These are phyloP conservation scores for Solea senegalensis DNA, from an alignment of 2,113 vertebrate genomes.

Conservation along the genomic window DNA sequence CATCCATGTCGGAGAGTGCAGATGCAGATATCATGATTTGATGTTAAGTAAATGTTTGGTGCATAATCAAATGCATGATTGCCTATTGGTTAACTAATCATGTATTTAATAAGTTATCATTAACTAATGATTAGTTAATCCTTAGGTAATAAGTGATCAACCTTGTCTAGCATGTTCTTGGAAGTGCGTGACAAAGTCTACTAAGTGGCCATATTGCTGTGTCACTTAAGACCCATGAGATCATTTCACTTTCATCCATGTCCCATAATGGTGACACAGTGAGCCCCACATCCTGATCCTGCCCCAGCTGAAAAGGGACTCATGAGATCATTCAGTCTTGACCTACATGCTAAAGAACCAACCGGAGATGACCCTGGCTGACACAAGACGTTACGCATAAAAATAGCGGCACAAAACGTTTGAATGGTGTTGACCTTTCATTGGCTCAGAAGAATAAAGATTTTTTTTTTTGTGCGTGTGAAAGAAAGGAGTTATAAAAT, in stretches of 20 bases:
- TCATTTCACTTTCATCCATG: conserved; percentile 54
- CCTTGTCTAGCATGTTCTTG: neutral
- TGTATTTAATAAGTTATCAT: too few species aligned
- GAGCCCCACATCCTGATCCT: conserved; percentile 54
- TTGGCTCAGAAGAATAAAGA: conserved; percentile 4
- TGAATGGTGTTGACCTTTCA: conserved; percentile 17
- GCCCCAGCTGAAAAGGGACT: conserved; percentile 52
- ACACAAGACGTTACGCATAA: conserved; percentile 29
- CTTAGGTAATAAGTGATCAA: too few species aligned
- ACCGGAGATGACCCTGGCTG: conserved; percentile 14
- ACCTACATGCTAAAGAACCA: conserved; percentile 68
- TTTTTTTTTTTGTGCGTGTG: neutral
- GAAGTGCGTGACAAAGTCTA: conserved; percentile 39
- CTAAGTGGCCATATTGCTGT: conserved; percentile 53
- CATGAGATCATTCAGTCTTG: conserved; percentile 72
- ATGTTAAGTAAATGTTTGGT: too few species aligned
- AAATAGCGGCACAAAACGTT: conserved; percentile 4
- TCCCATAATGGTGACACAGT: conserved; percentile 63
- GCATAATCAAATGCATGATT: too few species aligned
- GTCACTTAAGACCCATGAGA: conserved; percentile 79
- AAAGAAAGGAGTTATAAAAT: conserved; percentile 23
- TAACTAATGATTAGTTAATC: too few species aligned
- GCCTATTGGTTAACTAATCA: too few species aligned
- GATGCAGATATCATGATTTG: too few species aligned
- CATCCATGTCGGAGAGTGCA: too few species aligned